These are phyloP conservation scores for Eristalinus aeneus DNA, from an alignment of 2,888 invertebrate genomes.

Conservation along the genomic window DNA sequence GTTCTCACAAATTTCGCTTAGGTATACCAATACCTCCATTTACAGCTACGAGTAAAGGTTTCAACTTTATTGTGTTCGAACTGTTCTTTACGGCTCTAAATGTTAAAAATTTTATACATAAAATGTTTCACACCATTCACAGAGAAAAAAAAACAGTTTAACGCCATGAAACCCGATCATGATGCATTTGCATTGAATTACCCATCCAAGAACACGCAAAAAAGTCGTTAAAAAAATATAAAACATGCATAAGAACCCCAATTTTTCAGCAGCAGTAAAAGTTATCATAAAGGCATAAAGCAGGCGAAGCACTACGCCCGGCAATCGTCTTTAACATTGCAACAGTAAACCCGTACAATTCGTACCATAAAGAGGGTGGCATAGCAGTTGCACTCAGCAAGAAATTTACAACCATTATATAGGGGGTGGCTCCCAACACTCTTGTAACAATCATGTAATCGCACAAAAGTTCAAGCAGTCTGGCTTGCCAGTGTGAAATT, in stretches of 20 bases:
- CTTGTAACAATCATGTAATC: conserved; percentile 59
- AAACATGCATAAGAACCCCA: conserved; percentile 19
- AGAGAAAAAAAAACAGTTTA: neutral
- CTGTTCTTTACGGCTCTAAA: neutral
- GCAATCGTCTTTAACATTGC: conserved; percentile 4
- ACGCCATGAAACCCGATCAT: conserved; percentile 14
- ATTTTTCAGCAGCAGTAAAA: conserved; percentile 31
- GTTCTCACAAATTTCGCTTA: neutral
- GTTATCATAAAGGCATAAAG: conserved; percentile 49
- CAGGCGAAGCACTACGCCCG: conserved; percentile 2
- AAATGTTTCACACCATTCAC: conserved; percentile 15
- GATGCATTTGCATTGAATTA: conserved; percentile 39
- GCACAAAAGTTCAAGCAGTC: conserved; percentile 48
- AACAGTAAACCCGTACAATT: conserved; percentile 8
- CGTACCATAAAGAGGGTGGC: conserved; percentile 27
- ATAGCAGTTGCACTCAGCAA: conserved; percentile 32
- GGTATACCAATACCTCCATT: neutral
- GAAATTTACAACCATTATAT: conserved; percentile 15
- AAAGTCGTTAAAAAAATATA: conserved; percentile 38
- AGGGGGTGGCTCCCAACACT: neutral
- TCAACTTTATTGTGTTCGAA: neutral
- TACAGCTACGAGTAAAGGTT: neutral
- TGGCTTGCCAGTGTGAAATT: conserved; percentile 37
- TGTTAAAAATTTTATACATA: conserved; percentile 12
- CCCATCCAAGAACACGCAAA: conserved; percentile 30